Base-by-base conservation (phyloP, 2,113 vertebrate genomes). In the Platycercus adscitus region DNA sequence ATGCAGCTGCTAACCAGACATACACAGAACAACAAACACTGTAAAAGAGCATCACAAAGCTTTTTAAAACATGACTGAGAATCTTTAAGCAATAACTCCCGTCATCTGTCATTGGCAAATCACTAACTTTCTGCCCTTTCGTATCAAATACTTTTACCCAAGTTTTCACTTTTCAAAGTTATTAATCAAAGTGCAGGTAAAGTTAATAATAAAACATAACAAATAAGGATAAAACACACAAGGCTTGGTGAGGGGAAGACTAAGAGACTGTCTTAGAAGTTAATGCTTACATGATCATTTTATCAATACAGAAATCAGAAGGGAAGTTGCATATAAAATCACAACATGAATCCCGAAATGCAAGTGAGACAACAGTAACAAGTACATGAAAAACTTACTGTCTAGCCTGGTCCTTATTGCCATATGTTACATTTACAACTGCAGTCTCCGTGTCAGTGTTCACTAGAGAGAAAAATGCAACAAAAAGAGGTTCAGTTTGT, bases 401-500 rank as follows among this genome's bases (percentile, higher is more conserved):
- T 98, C 99, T 98, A 92, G 99, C 99, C 97, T 99, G 99, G 96
- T 99, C 99, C 98, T 99, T 99, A 96, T 98, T 98, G 96, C 97
- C 98, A 53, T 99, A 99, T 81, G 99, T 99, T 96, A 99, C 99
- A 93, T 99, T 99, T 97, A 99, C 99, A 52, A 99, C 99, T 72
- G 99, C 99, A 69, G 99, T 99, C 97, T 99, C 99, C 6, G 99
- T 99, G 93, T 99, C 99, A 91, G 99, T 99, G 98, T 99, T 99
- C 97, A 99, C 99, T 99, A 93, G 75, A 94, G 94, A 77, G 92
- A 44, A 94, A 97, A 95, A 96, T 2, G 17, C 58, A 91, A 85
- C 10, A 72, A 19, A 69, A 68, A 76, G 44, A 91, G 50, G 33
- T 92, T 97, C 90, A 79, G 77, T 17, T 29, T n/a, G 43, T n/a